Evolutionary conservation across 2,797 vertebrate species (phyloP).

Genomic region (Pogoniulus pusillus): DNA sequence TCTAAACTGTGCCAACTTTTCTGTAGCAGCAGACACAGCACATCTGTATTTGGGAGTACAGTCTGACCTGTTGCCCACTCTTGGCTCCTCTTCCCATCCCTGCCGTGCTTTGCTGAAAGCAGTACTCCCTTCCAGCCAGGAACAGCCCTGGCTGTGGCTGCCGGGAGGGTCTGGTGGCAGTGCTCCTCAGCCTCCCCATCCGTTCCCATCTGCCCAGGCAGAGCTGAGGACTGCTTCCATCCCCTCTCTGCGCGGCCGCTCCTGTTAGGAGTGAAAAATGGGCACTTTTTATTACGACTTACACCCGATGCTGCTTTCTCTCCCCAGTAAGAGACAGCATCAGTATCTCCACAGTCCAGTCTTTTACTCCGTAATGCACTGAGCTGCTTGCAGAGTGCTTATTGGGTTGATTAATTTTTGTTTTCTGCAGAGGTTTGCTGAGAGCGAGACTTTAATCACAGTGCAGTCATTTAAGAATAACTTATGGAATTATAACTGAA

Average conservation of each 20-base stretch:
- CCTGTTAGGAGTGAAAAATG: slow-evolving; percentile 17
- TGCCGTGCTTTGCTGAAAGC: background rate
- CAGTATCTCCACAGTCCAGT: slow-evolving; percentile 40
- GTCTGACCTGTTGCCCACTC: background rate
- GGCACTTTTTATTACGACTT: slow-evolving; percentile 15
- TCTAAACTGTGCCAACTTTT: slow-evolving; percentile 39
- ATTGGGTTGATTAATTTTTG: slow-evolving; percentile 74
- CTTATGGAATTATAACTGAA: slow-evolving; percentile 68
- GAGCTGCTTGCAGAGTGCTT: slow-evolving; percentile 56
- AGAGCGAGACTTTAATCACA: slow-evolving; percentile 75
- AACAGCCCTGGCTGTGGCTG: background rate
- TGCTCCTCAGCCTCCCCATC: background rate
- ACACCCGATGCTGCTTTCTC: background rate
- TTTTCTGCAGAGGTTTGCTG: slow-evolving; percentile 72
- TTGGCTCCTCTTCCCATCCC: background rate
- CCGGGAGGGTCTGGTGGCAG: background rate
- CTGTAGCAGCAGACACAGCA: slow-evolving; percentile 22
- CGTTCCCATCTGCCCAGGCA: background rate
- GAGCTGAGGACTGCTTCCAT: background rate
- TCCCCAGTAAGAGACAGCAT: slow-evolving; percentile 42
- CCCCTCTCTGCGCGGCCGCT: background rate
- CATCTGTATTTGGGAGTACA: background rate
- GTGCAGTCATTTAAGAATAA: slow-evolving; percentile 72
- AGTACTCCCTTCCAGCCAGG: background rate
- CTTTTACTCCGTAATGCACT: slow-evolving; percentile 57